phyloP scores from a whole-genome alignment of 2,888 invertebrate species.

The Apoda limacodes region DNA sequence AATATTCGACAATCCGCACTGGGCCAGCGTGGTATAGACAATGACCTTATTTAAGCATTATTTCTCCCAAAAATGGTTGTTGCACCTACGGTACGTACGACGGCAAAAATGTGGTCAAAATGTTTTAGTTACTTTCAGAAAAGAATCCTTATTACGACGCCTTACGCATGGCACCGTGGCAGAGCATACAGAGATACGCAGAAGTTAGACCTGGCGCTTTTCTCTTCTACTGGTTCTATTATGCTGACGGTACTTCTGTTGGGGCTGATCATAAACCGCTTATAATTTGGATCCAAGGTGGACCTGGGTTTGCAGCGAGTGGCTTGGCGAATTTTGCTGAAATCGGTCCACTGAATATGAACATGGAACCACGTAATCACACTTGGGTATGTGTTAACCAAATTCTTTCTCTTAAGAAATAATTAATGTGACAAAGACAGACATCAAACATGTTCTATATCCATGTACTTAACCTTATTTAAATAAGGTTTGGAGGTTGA shows the following conservation, averaged over 20 bases:
- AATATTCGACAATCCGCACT: too few species aligned
- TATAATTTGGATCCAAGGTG: slow-evolving; percentile 91
- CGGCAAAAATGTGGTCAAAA: background rate
- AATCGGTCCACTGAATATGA: slow-evolving; percentile 79
- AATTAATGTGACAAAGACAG: too few species aligned
- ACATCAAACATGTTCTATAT: too few species aligned
- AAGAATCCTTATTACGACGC: slow-evolving; percentile 40
- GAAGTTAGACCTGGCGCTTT: slow-evolving; percentile 80
- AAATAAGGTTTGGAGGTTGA: too few species aligned
- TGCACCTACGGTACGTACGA: background rate
- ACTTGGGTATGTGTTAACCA: slow-evolving; percentile 82
- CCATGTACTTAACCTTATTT: too few species aligned
- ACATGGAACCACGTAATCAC: slow-evolving; percentile 74
- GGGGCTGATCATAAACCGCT: slow-evolving; percentile 73
- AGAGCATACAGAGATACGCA: slow-evolving; percentile 77
- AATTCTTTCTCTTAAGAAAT: too few species aligned
- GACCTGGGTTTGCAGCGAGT: slow-evolving; percentile 86
- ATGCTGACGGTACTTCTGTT: slow-evolving; percentile 73
- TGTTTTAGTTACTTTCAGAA: slow-evolving; percentile 19
- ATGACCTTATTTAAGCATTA: too few species aligned
- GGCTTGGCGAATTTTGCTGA: slow-evolving; percentile 90
- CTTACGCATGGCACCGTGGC: slow-evolving; percentile 29
- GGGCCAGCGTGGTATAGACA: too few species aligned
- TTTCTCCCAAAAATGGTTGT: too few species aligned
- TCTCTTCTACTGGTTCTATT: slow-evolving; percentile 92